Percentiles rank a stretch among this genome's conserved stretches.
phyloP scores from a whole-genome alignment of 2,888 invertebrate species.

The Hofmannophila pseudospretella region DNA sequence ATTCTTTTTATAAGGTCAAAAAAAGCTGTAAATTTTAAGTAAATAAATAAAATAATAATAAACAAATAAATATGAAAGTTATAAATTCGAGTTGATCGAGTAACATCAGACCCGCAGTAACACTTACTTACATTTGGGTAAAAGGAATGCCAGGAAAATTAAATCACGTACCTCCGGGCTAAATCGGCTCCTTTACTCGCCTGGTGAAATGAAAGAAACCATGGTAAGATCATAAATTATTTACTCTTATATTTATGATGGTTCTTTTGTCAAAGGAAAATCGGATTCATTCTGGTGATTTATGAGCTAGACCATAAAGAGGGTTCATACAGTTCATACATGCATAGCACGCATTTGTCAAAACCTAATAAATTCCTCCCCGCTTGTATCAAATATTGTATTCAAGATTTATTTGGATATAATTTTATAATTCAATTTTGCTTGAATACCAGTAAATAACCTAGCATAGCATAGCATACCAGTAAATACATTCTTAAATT shows the following conservation, averaged over 20 bases:
- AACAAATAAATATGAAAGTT: no score
- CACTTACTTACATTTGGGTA: no score
- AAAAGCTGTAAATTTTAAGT: no score
- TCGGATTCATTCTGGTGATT: constrained; percentile 61
- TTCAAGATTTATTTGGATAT: constrained; percentile 12
- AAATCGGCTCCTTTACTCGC: constrained; percentile 9
- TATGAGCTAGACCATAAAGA: constrained; percentile 58
- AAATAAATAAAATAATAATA: no score
- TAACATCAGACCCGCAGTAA: no score
- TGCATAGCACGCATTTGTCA: constrained; percentile 45
- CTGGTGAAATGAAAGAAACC: constrained; percentile 3
- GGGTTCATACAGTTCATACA: constrained; percentile 49
- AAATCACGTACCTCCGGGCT: background rate
- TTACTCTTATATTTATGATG: constrained; percentile 51
- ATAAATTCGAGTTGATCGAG: no score
- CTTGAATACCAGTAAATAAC: no score
- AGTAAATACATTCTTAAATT: no score
- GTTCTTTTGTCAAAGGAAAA: constrained; percentile 59
- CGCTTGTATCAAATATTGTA: constrained; percentile 32
- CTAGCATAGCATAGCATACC: no score
- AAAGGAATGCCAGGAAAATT: no score
- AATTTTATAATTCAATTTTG: background rate
- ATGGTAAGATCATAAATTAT: constrained; percentile 40
- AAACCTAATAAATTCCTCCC: constrained; percentile 57
- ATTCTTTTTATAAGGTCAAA: no score